Evolutionary conservation across 2,797 vertebrate genomes (phyloP).

Genomic region (Sardinella longiceps): DNA sequence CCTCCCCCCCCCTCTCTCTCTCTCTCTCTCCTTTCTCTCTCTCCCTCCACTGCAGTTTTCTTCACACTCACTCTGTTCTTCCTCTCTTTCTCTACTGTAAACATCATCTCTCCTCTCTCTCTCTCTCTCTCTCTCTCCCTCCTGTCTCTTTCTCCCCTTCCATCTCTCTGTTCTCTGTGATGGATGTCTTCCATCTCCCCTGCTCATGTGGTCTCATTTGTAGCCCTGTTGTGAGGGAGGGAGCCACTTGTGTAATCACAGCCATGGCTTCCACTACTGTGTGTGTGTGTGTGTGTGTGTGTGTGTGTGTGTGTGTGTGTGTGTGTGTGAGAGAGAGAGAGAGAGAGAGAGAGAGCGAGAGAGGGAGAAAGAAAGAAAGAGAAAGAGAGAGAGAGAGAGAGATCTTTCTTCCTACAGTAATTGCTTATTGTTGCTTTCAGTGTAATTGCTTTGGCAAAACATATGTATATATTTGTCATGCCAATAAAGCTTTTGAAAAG

Average conservation of each 20-base stretch:
- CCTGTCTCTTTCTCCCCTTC: background rate
- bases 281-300: background rate
- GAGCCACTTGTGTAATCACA: background rate
- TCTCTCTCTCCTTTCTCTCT: background rate
- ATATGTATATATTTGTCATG: background rate
- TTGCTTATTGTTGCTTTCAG: constrained; percentile 5
- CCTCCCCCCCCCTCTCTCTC: background rate
- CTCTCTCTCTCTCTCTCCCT: background rate
- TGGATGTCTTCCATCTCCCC: constrained; percentile 2
- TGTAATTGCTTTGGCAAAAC: constrained; percentile 12
- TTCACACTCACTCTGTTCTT: background rate
- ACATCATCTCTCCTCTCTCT: background rate
- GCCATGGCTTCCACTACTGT: background rate
- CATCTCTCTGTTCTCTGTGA: background rate
- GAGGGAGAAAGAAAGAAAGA: background rate
- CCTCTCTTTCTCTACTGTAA: background rate
- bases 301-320: background rate
- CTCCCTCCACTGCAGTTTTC: background rate
- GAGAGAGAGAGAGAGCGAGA: background rate
- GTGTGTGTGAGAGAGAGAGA: background rate
- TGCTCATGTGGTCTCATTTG: background rate
- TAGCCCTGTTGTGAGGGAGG: background rate
- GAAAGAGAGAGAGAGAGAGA: constrained; percentile 17
- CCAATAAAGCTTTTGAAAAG: background rate
- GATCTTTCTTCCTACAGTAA: background rate